These are phyloP conservation scores for Formica selysi DNA, from an alignment of 1,140 invertebrate genomes.

Conservation along the genomic window DNA sequence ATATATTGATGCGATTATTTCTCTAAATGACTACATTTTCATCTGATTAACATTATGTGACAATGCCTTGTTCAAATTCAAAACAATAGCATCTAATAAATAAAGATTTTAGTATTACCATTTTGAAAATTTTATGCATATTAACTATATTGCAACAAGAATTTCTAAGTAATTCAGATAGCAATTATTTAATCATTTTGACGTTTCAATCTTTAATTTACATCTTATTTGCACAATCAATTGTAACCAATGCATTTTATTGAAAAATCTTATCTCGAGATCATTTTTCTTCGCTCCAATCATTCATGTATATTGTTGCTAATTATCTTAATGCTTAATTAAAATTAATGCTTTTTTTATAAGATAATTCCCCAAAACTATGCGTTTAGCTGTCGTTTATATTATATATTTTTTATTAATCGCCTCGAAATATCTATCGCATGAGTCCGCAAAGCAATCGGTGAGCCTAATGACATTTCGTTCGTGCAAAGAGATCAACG, in stretches of 20 bases:
- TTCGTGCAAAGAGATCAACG: conserved; percentile 80
- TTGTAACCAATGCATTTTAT: not conserved
- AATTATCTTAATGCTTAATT: not conserved
- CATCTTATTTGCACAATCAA: not conserved
- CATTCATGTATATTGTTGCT: not conserved
- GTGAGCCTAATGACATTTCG: conserved; percentile 76
- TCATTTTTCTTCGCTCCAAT: not conserved
- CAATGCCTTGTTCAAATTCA: conserved; percentile 28
- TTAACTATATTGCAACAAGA: not conserved
- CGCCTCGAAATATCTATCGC: not conserved
- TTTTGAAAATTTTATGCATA: not conserved
- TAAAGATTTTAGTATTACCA: not conserved
- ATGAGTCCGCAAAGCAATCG: not conserved
- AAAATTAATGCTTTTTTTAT: not conserved
- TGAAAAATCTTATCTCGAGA: conserved; percentile 9
- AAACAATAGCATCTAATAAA: conserved; percentile 14
- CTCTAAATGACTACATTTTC: conserved; percentile 16
- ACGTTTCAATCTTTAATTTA: conserved; percentile 30
- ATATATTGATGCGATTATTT: conserved; percentile 38
- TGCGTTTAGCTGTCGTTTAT: not conserved
- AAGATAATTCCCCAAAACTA: not conserved
- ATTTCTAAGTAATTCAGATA: conserved; percentile 13
- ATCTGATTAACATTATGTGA: conserved; percentile 16
- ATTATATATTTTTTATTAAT: not conserved
- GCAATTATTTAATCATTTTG: conserved; percentile 4